Conservation (phyloP, 2,888 invertebrate species). For the Mythimna vitellina region DNA sequence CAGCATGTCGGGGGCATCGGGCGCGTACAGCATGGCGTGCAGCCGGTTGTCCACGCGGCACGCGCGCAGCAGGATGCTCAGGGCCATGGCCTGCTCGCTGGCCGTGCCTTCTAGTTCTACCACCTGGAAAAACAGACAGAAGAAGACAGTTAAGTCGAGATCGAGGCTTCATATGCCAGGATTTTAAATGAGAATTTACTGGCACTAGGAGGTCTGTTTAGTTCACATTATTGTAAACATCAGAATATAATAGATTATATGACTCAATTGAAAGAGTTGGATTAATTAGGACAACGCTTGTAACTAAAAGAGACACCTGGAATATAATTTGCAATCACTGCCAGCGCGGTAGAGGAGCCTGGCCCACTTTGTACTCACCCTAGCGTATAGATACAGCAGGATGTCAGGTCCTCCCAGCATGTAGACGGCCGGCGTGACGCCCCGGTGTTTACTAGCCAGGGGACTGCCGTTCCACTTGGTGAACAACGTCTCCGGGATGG, state of each 20-base stretch:
- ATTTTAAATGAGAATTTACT: no score
- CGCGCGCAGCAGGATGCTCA: slow-evolving; percentile 91
- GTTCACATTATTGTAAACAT: no score
- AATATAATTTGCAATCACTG: no score
- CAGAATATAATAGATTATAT: no score
- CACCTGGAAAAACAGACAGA: slow-evolving; percentile 79
- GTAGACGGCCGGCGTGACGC: slow-evolving; percentile 89
- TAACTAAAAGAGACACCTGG: no score
- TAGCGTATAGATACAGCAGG: slow-evolving; percentile 92
- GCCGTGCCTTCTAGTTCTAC: slow-evolving; percentile 92
- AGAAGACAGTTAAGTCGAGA: no score
- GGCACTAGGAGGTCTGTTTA: no score
- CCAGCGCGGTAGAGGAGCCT: no score
- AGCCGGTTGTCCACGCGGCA: slow-evolving; percentile 91
- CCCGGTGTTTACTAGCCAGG: slow-evolving; percentile 85
- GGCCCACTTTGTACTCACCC: slow-evolving; percentile 80
- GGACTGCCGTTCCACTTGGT: slow-evolving; percentile 74
- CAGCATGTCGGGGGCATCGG: slow-evolving; percentile 90
- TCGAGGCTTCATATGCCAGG: no score
- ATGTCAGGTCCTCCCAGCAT: slow-evolving; percentile 92
- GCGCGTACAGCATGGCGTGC: slow-evolving; percentile 90
- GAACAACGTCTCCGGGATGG: slow-evolving; percentile 81
- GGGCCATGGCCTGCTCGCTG: slow-evolving; percentile 91
- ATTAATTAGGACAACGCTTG: no score
- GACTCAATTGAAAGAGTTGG: no score